phyloP scores from a whole-genome alignment of 1,140 invertebrate genomes.

The Cardiocondyla obscurior region DNA sequence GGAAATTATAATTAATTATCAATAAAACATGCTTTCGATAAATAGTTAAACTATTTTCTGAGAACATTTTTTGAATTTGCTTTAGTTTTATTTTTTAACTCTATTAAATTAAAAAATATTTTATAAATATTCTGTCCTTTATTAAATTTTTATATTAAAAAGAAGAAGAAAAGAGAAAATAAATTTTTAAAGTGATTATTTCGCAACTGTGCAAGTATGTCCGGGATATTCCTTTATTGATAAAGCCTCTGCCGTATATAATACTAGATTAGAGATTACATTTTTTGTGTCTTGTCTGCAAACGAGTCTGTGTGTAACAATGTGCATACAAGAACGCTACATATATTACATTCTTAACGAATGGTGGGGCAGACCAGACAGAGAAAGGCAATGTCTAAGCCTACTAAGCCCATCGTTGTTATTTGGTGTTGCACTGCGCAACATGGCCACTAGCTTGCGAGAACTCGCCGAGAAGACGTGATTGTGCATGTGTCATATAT shows the following conservation, averaged over 20 bases:
- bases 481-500: slow-evolving; percentile 63
- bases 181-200: no score
- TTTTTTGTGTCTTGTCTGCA: not conserved
- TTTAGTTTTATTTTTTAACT: no score
- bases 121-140: no score
- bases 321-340: not conserved
- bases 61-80: no score
- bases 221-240: no score
- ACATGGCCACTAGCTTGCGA: slow-evolving; percentile 75
- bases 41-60: no score
- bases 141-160: no score
- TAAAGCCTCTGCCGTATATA: not conserved
- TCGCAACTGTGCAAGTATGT: no score
- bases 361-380: slow-evolving; percentile 12
- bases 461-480: slow-evolving; percentile 69
- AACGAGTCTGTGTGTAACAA: not conserved
- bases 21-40: not conserved
- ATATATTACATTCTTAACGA: not conserved
- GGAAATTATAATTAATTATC: not conserved
- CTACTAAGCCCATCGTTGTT: slow-evolving; percentile 63
- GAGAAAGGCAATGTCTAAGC: slow-evolving; percentile 52
- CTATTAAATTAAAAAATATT: no score
- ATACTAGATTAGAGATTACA: not conserved
- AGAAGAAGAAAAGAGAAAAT: no score
- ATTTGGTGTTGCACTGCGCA: slow-evolving; percentile 58